phyloP scores from a whole-genome alignment of 2,888 invertebrate genomes.

The Nysson spinosus region DNA sequence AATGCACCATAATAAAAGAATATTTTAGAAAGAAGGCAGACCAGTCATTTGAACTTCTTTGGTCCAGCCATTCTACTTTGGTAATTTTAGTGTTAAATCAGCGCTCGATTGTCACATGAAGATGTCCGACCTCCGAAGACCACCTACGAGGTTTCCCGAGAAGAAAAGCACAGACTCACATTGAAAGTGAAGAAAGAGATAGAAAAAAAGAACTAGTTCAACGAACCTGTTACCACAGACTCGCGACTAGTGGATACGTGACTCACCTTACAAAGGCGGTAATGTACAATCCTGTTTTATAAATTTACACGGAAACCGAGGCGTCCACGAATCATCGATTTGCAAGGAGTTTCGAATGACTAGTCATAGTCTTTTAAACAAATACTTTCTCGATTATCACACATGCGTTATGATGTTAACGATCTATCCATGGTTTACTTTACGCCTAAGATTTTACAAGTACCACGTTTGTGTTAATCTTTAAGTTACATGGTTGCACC shows the following conservation, averaged over 20 bases:
- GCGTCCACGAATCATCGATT: slow-evolving; percentile 2
- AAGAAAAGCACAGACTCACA: not conserved
- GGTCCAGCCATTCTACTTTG: too few relatives aligned
- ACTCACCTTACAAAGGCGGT: slow-evolving; percentile 17
- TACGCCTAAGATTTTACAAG: too few relatives aligned
- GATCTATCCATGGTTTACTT: not conserved
- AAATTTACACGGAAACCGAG: slow-evolving; percentile 15
- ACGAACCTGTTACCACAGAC: slow-evolving; percentile 24
- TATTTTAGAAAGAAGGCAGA: too few relatives aligned
- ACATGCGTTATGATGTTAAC: not conserved
- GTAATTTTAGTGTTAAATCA: too few relatives aligned
- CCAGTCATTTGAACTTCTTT: too few relatives aligned
- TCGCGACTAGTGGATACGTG: slow-evolving; percentile 13
- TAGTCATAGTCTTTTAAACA: not conserved
- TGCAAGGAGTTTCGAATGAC: not conserved
- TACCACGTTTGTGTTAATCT: too few relatives aligned
- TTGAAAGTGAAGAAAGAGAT: not conserved
- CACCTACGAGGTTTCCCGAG: slow-evolving; percentile 3
- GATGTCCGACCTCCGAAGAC: not conserved
- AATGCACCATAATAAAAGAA: too few relatives aligned
- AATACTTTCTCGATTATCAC: not conserved
- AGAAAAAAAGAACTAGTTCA: slow-evolving; percentile 20
- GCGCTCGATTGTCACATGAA: too few relatives aligned
- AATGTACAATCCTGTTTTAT: slow-evolving; percentile 19
- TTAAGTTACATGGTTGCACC: too few relatives aligned